Conservation (phyloP, 35 echinoderm and acorn worm genomes). For the Apostichopus californicus region DNA sequence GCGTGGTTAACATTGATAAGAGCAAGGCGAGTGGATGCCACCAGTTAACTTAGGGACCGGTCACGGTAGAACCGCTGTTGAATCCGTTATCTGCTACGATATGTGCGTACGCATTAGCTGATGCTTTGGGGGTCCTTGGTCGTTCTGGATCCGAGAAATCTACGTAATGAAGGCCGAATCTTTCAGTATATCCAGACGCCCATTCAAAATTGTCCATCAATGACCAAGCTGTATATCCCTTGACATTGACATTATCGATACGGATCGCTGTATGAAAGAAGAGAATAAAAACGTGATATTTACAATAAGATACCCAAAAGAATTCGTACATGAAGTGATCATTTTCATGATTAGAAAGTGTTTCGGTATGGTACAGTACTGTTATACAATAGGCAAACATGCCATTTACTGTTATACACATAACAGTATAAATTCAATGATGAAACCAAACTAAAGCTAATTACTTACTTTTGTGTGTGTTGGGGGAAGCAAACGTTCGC, state of each 20-base stretch:
- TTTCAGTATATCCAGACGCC: slow-evolving; percentile 45
- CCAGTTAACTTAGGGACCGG: not conserved
- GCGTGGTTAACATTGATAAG: too few species aligned
- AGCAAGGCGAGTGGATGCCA: too few species aligned
- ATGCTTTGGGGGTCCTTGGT: slow-evolving; percentile 54
- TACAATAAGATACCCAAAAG: too few species aligned
- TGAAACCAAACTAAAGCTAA: too few species aligned
- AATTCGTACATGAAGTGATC: too few species aligned
- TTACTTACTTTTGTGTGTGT: too few species aligned
- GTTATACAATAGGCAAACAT: too few species aligned
- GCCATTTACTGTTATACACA: too few species aligned
- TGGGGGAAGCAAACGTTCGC: too few species aligned
- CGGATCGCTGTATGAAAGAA: slow-evolving; percentile 54
- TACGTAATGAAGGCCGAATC: slow-evolving; percentile 73
- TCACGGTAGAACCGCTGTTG: not conserved
- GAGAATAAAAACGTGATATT: not conserved
- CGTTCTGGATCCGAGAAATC: slow-evolving; percentile 54
- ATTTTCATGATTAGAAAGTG: too few species aligned
- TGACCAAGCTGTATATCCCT: slow-evolving; percentile 65
- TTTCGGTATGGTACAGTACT: too few species aligned
- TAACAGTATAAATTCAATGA: too few species aligned
- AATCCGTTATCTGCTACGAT: slow-evolving; percentile 67
- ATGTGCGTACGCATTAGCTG: slow-evolving; percentile 48
- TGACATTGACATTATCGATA: slow-evolving; percentile 66
- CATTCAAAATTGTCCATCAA: slow-evolving; percentile 72